Conservation (phyloP, 2,888 invertebrate genomes). For the Aplocera efformata region DNA sequence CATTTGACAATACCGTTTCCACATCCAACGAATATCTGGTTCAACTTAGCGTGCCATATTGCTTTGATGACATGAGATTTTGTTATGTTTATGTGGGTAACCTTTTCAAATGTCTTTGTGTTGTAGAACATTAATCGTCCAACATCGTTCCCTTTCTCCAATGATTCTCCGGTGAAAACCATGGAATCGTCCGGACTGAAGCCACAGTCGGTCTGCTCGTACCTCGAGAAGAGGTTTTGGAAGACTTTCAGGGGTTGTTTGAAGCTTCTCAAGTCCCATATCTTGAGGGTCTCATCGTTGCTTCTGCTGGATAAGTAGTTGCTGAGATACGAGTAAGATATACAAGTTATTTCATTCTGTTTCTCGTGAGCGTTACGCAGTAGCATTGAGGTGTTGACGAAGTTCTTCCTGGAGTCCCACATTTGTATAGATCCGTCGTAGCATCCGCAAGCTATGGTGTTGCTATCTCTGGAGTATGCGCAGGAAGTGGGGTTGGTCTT, state of each 20-base stretch:
- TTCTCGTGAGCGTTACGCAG: constrained; percentile 90
- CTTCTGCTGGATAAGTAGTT: constrained; percentile 88
- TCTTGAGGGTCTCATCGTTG: constrained; percentile 95
- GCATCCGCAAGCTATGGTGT: constrained; percentile 94
- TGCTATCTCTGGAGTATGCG: constrained; percentile 91
- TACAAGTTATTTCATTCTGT: constrained; percentile 89
- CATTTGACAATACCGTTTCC: constrained; percentile 95
- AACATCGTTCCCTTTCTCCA: constrained; percentile 81
- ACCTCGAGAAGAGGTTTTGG: constrained; percentile 88
- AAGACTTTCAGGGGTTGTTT: constrained; percentile 88
- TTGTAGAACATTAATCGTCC: constrained; percentile 91
- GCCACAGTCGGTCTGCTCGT: constrained; percentile 89
- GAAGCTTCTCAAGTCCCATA: constrained; percentile 95
- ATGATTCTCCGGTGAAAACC: constrained; percentile 92
- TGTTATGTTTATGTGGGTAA: constrained; percentile 87
- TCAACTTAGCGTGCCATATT: constrained; percentile 98
- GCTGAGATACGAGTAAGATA: constrained; percentile 94
- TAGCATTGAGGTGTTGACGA: constrained; percentile 91
- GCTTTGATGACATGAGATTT: constrained; percentile 92
- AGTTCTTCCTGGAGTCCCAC: constrained; percentile 97
- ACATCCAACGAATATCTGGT: constrained; percentile 96
- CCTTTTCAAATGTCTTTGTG: constrained; percentile 86
- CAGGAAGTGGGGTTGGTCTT: constrained; percentile 93
- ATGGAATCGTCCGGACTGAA: constrained; percentile 97
- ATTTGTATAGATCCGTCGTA: constrained; percentile 97